Conservation (phyloP, 2,797 vertebrate genomes). For the Ctenopoma multispine region DNA sequence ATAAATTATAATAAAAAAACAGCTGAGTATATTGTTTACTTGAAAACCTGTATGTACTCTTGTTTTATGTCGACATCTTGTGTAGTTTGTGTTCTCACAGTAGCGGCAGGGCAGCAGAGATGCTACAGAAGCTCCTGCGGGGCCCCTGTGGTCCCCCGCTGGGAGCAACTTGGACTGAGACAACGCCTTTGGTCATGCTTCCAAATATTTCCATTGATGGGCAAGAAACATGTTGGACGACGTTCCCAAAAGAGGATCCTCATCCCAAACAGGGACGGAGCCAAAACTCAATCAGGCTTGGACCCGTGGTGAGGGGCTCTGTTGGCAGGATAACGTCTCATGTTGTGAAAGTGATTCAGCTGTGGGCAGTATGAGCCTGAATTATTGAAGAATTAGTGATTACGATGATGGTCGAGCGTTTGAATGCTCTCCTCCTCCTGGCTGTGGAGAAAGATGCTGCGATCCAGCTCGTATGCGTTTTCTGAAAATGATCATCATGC, state of each 20-base stretch:
- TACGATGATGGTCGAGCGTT: slow-evolving; percentile 11
- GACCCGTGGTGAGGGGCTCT: slow-evolving; percentile 1
- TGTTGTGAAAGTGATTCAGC: slow-evolving; percentile 26
- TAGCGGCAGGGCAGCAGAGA: slow-evolving; percentile 30
- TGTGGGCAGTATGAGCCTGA: slow-evolving; percentile 8
- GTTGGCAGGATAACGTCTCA: slow-evolving; percentile 27
- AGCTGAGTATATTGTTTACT: not conserved
- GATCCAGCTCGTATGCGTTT: not conserved
- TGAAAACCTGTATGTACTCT: not conserved
- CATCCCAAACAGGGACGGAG: slow-evolving; percentile 31
- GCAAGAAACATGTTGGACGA: slow-evolving; percentile 45
- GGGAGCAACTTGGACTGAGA: slow-evolving; percentile 54
- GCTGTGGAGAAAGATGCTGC: slow-evolving; percentile 2
- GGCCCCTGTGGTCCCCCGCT: slow-evolving; percentile 43
- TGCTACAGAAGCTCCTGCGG: slow-evolving; percentile 26
- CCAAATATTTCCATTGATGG: slow-evolving; percentile 68
- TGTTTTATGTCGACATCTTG: slow-evolving; percentile 34
- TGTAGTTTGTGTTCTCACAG: slow-evolving; percentile 47
- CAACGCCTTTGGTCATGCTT: slow-evolving; percentile 64
- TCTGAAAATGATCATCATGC: slow-evolving; percentile 12
- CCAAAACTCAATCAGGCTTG: slow-evolving; percentile 63
- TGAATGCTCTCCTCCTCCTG: not conserved
- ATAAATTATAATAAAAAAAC: too few species aligned
- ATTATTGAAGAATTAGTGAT: slow-evolving; percentile 39
- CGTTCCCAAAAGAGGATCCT: slow-evolving; percentile 48